Conservation (phyloP, 2,113 vertebrate genomes). For the Bujurquina vittata region DNA sequence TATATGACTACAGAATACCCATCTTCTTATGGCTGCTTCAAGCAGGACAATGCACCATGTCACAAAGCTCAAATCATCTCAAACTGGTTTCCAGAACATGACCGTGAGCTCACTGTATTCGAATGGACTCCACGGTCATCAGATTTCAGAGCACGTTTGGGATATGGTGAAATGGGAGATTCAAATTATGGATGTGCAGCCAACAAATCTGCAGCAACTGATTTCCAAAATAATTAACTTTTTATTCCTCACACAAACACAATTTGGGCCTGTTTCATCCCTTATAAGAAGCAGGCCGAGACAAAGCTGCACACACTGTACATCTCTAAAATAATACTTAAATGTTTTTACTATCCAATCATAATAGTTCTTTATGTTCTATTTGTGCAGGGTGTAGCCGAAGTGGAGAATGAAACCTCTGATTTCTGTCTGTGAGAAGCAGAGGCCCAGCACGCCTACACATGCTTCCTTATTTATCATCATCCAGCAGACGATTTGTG, state of each 20-base stretch:
- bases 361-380: not conserved
- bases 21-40: not conserved
- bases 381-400: slow-evolving; percentile 29
- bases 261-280: accelerated
- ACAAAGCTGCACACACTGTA: not conserved
- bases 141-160: not conserved
- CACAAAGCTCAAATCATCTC: not conserved
- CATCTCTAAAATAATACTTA: not conserved
- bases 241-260: not conserved
- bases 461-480: slow-evolving; percentile 5
- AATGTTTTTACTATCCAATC: not conserved
- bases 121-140: no score
- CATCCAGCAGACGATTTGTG: slow-evolving; percentile 12
- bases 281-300: no score
- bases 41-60: not conserved
- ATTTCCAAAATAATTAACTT: accelerated
- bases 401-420: slow-evolving; percentile 15
- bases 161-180: accelerated
- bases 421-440: not conserved
- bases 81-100: not conserved
- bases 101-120: no score
- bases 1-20: not conserved
- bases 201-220: not conserved
- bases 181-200: accelerated
- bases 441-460: not conserved